Base-by-base conservation (phyloP, 1,140 invertebrate species). In the Spodoptera litura region DNA sequence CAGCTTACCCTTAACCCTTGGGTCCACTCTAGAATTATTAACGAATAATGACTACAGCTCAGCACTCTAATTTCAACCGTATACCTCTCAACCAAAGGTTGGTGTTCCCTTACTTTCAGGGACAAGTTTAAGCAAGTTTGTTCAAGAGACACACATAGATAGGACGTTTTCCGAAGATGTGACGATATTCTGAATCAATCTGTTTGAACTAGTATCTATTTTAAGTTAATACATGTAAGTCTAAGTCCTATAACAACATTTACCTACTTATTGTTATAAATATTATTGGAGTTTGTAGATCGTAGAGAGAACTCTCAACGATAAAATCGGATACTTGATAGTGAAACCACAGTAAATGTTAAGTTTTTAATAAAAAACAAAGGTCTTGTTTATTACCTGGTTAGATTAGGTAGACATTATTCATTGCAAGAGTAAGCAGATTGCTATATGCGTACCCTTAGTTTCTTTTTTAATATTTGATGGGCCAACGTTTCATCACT, bases 21-120 rank as follows among this genome's bases (percentile, higher is more conserved):
- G 64, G 78, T 68, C 68, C 72, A 72, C 68, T 72, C 12, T n/a
- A 31, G 68, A 79, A 81, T 81, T 81, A 81, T 79, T 79, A 78
- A 81, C 79, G 64, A 79, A 73, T 72, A 73, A 75, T 72, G 61
- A 78, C 61, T 59, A 13, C 44, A n/a, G 64, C 27, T 25, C 12
- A 70, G 53, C 58, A 52, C 9, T 13, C 20, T 55, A 80, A 52
- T 55, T 72, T 49, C 31, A 52, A 73, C 77, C 58, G 25, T 72
- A 73, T 73, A 5, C 0, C 4, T 2, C 1, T 11, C 8, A 15
- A 0, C 10, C 25, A 20, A 72, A 56, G 15, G 55, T 72, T 58
- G 10, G 20, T 25, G 20, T 58, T 35, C 51, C 12, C 52, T 3
- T n/a, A n/a, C 4, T 5, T 9, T 1, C 1, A 31, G 6, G 11